A percentile compares a stretch with the other conserved stretches of the same genome.
phyloP scores from a whole-genome alignment of 2,888 invertebrate genomes.

The Exocentrus adspersus region DNA sequence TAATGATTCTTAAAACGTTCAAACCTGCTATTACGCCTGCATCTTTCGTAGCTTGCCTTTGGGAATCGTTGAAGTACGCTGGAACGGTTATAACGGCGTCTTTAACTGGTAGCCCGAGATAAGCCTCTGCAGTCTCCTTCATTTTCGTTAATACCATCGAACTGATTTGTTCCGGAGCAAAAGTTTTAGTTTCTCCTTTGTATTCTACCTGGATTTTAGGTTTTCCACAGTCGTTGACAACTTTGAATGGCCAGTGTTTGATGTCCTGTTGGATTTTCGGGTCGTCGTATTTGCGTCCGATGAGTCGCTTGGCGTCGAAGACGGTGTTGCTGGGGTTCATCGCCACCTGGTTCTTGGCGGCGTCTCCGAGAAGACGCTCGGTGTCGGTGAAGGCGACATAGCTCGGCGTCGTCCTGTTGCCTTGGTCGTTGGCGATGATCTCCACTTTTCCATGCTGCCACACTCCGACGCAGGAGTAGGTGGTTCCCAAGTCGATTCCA shows the following conservation, averaged over 20 bases:
- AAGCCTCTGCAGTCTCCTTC: slow-evolving; percentile 53
- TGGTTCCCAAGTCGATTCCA: slow-evolving; percentile 88
- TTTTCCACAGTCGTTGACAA: slow-evolving; percentile 72
- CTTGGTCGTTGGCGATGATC: slow-evolving; percentile 86
- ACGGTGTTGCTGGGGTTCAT: slow-evolving; percentile 80
- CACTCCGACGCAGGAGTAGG: slow-evolving; percentile 86
- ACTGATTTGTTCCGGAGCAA: slow-evolving; percentile 77
- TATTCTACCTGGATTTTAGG: slow-evolving; percentile 76
- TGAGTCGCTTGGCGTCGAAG: slow-evolving; percentile 77
- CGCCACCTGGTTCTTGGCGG: slow-evolving; percentile 77
- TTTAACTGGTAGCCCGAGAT: slow-evolving; percentile 68
- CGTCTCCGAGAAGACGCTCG: slow-evolving; percentile 75
- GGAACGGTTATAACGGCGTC: slow-evolving; percentile 63
- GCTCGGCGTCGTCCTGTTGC: slow-evolving; percentile 86
- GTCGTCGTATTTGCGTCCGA: slow-evolving; percentile 82
- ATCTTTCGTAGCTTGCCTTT: slow-evolving; percentile 83
- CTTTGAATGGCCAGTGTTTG: slow-evolving; percentile 86
- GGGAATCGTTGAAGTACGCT: slow-evolving; percentile 70
- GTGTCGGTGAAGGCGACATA: slow-evolving; percentile 79
- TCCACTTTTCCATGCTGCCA: slow-evolving; percentile 86
- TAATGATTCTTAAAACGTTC: slow-evolving; percentile 84
- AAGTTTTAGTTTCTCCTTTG: slow-evolving; percentile 72
- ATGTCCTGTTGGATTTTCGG: slow-evolving; percentile 80
- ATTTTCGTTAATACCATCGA: slow-evolving; percentile 71
- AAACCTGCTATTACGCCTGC: slow-evolving; percentile 73